Evolutionary conservation across 2,797 vertebrate species (phyloP).

Genomic region (Sebastes vulpes): DNA sequence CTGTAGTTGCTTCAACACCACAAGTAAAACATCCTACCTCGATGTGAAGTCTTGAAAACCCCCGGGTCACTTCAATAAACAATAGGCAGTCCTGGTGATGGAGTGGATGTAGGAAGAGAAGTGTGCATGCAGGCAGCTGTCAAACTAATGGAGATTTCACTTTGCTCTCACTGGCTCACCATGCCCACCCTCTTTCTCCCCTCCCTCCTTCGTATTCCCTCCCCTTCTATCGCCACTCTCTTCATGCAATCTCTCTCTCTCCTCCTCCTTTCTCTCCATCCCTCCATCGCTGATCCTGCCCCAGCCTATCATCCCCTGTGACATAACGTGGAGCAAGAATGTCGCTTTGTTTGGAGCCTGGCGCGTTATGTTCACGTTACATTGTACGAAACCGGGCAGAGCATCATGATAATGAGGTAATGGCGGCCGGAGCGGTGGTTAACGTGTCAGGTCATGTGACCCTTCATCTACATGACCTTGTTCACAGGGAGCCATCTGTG

Average conservation of each 20-base stretch:
- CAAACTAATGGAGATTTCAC: conserved; percentile 70
- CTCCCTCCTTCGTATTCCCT: conserved; percentile 38
- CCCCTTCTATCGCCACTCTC: conserved; percentile 24
- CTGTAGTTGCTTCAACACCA: neutral
- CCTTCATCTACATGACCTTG: conserved; percentile 42
- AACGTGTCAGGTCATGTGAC: conserved; percentile 53
- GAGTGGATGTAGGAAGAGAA: conserved; percentile 25
- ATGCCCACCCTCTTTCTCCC: conserved; percentile 31
- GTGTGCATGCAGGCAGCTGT: conserved; percentile 63
- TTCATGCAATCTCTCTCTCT: conserved; percentile 6
- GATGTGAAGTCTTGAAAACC: neutral
- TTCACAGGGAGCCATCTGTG: conserved; percentile 40
- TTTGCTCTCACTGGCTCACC: conserved; percentile 52
- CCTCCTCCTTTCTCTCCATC: conserved; percentile 27
- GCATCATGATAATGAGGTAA: conserved; percentile 26
- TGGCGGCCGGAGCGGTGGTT: conserved; percentile 6
- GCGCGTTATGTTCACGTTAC: neutral
- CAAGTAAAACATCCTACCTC: conserved; percentile 71
- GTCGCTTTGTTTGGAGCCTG: conserved; percentile 48
- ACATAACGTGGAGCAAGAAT: conserved; percentile 60
- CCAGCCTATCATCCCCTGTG: conserved; percentile 53
- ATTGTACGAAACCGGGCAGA: neutral
- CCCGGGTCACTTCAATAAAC: neutral
- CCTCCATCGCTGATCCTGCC: conserved; percentile 37
- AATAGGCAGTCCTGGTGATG: neutral